Percentiles rank a stretch among this genome's conserved stretches.
phyloP scores from a whole-genome alignment of 2,113 vertebrate genomes.

The Petrocephalus zakoni region DNA sequence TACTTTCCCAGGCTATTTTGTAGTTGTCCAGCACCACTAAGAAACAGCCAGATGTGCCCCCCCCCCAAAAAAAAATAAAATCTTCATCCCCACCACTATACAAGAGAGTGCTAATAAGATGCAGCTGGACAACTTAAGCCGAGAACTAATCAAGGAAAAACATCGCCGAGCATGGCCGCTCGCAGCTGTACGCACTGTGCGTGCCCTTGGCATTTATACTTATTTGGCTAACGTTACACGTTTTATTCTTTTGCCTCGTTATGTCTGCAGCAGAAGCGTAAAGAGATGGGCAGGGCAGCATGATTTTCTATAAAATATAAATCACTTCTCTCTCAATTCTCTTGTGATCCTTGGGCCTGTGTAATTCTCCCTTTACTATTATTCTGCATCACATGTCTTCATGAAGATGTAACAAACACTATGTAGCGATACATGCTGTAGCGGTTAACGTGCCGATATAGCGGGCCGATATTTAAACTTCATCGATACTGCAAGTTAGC shows the following conservation, averaged over 20 bases:
- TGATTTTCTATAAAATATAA: background rate
- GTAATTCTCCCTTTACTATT: background rate
- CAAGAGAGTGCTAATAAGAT: constrained; percentile 47
- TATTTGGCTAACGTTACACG: background rate
- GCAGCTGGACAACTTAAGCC: constrained; percentile 44
- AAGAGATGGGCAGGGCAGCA: background rate
- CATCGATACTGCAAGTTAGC: too few species aligned
- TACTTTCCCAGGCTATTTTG: constrained; percentile 30
- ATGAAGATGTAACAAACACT: background rate
- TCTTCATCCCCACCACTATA: constrained; percentile 32
- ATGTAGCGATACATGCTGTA: background rate
- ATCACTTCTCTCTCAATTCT: background rate
- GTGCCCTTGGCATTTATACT: background rate
- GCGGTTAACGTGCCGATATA: background rate
- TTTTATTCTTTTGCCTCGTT: background rate
- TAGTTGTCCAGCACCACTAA: constrained; percentile 3
- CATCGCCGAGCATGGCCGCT: constrained; percentile 31
- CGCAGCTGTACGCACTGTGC: background rate
- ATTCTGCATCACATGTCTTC: background rate
- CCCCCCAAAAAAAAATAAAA: constrained; percentile 30
- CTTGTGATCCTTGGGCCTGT: background rate
- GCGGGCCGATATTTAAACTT: too few species aligned
- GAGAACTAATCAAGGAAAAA: constrained; percentile 32
- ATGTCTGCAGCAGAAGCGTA: background rate
- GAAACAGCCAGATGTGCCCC: constrained; percentile 33